Evolutionary conservation across 2,888 invertebrate genomes (phyloP).

Genomic region (Falcaria lacertinaria): DNA sequence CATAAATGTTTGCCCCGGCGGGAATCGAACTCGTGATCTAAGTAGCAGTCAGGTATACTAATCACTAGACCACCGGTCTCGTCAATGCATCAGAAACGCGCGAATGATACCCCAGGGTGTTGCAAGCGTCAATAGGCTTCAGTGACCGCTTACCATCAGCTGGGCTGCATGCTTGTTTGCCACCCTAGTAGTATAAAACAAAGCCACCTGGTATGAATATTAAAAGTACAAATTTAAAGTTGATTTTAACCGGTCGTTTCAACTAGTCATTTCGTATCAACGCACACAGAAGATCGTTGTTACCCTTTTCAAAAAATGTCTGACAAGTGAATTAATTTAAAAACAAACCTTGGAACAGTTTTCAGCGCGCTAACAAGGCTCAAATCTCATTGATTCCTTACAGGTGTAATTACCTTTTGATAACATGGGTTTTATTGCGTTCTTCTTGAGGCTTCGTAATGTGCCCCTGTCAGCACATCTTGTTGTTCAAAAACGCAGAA

Average conservation of each 20-base stretch:
- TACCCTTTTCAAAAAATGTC: not conserved
- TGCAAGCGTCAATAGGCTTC: no score
- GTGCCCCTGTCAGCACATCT: constrained; percentile 52
- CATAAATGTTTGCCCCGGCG: no score
- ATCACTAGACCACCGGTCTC: no score
- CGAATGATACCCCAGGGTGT: no score
- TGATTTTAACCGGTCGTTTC: not conserved
- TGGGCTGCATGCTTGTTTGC: no score
- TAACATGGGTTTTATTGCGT: constrained; percentile 27
- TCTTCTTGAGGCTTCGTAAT: constrained; percentile 41
- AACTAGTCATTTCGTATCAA: not conserved
- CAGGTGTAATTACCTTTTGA: constrained; percentile 53
- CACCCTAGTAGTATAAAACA: no score
- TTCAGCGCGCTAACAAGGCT: constrained; percentile 33
- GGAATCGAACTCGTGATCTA: no score
- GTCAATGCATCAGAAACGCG: no score
- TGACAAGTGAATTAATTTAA: constrained; percentile 30
- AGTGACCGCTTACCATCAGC: no score
- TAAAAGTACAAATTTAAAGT: not conserved
- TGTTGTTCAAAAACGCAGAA: constrained; percentile 18
- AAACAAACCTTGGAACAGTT: constrained; percentile 28
- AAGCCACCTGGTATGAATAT: no score
- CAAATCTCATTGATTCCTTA: constrained; percentile 49
- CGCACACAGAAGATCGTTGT: not conserved
- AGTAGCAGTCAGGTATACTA: no score